These are phyloP conservation scores for Lathamus discolor DNA, from an alignment of 2,113 vertebrate species.

Conservation along the genomic window DNA sequence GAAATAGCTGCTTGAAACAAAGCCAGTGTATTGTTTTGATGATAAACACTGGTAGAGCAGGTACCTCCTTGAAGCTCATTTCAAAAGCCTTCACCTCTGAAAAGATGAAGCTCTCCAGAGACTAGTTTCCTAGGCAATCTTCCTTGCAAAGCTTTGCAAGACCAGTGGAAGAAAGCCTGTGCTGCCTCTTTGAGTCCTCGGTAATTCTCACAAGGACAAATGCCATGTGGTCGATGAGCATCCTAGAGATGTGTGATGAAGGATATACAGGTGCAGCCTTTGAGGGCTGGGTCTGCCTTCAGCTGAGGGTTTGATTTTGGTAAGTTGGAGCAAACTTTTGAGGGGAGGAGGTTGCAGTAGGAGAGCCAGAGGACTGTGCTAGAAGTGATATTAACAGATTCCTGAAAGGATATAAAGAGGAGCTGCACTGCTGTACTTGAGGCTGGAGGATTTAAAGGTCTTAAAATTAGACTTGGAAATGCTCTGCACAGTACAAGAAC, in stretches of 20 bases:
- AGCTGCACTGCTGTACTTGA: not conserved
- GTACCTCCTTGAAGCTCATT: not conserved
- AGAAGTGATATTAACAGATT: not conserved
- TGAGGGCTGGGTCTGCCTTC: not conserved
- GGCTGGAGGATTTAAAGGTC: not conserved
- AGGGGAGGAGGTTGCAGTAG: not conserved
- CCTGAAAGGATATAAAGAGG: not conserved
- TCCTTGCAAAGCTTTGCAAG: not conserved
- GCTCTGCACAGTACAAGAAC: not conserved
- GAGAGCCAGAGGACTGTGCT: not conserved
- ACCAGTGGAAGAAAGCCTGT: not conserved
- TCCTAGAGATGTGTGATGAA: not conserved
- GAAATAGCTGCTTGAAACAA: not conserved
- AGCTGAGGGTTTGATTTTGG: not conserved
- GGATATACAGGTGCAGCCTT: not conserved
- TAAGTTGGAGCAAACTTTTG: not conserved
- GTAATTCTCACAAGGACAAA: not conserved
- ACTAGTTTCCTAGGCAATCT: not conserved
- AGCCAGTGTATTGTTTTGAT: not conserved
- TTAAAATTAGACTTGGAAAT: slow-evolving; percentile 18
- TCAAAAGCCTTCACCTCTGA: not conserved
- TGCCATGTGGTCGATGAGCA: not conserved
- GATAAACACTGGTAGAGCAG: not conserved
- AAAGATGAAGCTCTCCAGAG: not conserved
- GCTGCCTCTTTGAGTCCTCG: not conserved